Evolutionary conservation across 2,113 vertebrate species (phyloP), one percentile per base, ranked within the genome.

Genomic region (Euleptes europaea): DNA sequence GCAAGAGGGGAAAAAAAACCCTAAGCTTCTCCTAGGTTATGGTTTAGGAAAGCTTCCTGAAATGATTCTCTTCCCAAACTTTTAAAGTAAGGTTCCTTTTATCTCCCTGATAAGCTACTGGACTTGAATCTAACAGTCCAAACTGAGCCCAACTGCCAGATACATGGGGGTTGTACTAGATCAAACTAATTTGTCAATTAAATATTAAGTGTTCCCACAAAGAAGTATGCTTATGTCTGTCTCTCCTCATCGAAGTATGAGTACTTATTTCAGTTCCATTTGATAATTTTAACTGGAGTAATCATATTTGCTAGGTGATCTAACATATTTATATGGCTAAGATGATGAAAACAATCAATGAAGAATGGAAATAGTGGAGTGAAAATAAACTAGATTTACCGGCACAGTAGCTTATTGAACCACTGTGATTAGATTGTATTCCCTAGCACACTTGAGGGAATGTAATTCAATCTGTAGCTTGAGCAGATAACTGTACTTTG

Each of bases 311-410:
- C 76, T 88, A 83, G 82, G 84, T 85, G 80, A 92, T 38, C 81
- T 91, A 83, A 89, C 88, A 89, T 93, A 92, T 92, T 93, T 93
- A 65, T 90, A 77, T 80, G 80, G 81, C 47, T 76, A 81, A 77
- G 90, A 92, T 90, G 79, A 90, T 94, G 88, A 92, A 95, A 95
- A 94, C 93, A 91, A 93, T 93, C 91, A 88, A 80, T 90, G 85
- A 82, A 89, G 86, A 91, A 92, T 86, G 78, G 87, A 88, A 93
- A 79, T 78, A 92, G 80, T 69, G 72, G 70, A 88, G 84, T 77
- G 80, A 93, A 94, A 91, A 84, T 85, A 94, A 95, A 93, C 81
- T 85, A 86, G 75, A 93, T 94, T 92, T 94, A 92, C 86, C 51
- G 82, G 84, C 75, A 84, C 84, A 65, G 1, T 83, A 78, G 35